Percentiles rank a stretch among this genome's conserved stretches.
Evolutionary conservation across 1,140 invertebrate species (phyloP).

Genomic region (Drosophila oshimai): DNA sequence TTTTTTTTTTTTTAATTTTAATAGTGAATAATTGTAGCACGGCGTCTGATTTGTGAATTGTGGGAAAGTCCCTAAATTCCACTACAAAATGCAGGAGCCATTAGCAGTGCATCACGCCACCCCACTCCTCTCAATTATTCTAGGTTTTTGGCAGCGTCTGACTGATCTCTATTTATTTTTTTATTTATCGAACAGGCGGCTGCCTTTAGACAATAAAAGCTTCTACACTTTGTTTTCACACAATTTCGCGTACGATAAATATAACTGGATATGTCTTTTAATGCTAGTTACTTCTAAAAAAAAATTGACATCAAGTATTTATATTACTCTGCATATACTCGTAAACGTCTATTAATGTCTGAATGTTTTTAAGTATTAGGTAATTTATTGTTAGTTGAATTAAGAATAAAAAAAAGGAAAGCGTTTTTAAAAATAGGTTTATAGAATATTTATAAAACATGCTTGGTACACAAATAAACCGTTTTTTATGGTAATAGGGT

Average conservation of each 20-base stretch:
- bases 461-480: no score
- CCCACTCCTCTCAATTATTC: not conserved
- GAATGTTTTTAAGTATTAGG: no score
- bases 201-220: slow-evolving; percentile 3
- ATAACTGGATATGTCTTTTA: not conserved
- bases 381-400: not conserved
- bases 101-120: not conserved
- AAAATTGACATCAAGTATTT: no score
- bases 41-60: not conserved
- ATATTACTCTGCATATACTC: no score
- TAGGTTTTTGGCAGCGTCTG: not conserved
- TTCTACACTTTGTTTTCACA: not conserved
- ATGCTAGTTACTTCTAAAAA: no score
- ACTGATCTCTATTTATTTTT: slow-evolving; percentile 3
- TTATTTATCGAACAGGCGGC: not conserved
- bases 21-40: not conserved
- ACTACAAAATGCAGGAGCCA: not conserved
- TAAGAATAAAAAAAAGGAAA: not conserved
- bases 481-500: no score
- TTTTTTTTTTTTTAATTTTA: no score
- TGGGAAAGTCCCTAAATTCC: not conserved
- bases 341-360: no score
- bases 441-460: not conserved
- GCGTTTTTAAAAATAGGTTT: no score
- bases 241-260: not conserved